Evolutionary conservation across 2,113 vertebrate species (phyloP).

Genomic region (Passer montanus): DNA sequence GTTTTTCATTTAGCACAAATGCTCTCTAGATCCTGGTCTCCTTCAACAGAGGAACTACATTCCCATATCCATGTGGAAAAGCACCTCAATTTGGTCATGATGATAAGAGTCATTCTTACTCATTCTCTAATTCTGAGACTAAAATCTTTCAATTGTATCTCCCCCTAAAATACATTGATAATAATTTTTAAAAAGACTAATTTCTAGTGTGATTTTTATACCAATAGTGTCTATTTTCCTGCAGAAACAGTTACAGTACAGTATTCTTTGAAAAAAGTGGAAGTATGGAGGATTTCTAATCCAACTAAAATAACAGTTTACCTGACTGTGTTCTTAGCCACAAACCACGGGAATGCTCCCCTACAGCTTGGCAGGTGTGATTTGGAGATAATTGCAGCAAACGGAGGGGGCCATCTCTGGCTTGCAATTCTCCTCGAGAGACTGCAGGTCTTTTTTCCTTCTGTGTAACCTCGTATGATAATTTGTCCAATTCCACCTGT

Average conservation of each 20-base stretch:
- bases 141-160: not conserved
- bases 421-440: conserved; percentile 23
- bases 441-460: not conserved
- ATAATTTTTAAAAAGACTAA: not conserved
- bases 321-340: not conserved
- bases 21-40: not conserved
- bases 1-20: not conserved
- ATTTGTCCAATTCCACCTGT: conserved; percentile 31
- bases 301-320: conserved; percentile 24
- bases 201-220: not conserved
- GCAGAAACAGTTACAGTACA: not conserved
- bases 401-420: conserved; percentile 24
- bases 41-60: not conserved
- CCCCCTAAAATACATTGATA: not conserved
- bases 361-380: conserved; percentile 60
- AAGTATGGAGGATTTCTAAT: not conserved
- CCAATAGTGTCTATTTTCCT: not conserved
- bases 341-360: conserved; percentile 18
- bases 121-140: not conserved
- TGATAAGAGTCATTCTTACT: not conserved
- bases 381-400: conserved; percentile 46
- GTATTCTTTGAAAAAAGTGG: not conserved
- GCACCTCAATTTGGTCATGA: not conserved
- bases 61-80: not conserved
- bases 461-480: not conserved